Evolutionary conservation across 1,140 invertebrate genomes (phyloP).

Genomic region (Drosophila arizonae): DNA sequence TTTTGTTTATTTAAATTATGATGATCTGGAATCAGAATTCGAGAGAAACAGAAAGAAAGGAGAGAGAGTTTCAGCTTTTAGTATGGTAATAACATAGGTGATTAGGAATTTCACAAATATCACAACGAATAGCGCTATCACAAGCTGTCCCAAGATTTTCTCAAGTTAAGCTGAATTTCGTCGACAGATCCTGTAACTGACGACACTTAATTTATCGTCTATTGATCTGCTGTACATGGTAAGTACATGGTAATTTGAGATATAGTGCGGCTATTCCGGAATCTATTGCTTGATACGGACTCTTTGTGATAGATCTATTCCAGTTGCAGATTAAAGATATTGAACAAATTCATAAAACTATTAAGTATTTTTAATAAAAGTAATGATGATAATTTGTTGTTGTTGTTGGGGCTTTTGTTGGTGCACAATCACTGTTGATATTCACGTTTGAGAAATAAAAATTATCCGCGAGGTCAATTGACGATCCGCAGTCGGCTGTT

Average conservation of each 20-base stretch:
- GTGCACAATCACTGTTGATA: conserved; percentile 44
- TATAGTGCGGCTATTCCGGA: too few relatives aligned
- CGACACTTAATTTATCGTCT: too few relatives aligned
- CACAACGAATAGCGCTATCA: too few relatives aligned
- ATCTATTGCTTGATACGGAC: too few relatives aligned
- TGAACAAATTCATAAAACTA: background rate
- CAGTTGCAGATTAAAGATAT: background rate
- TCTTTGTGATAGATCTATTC: too few relatives aligned
- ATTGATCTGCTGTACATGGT: too few relatives aligned
- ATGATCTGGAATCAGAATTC: conserved; percentile 74
- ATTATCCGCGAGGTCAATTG: conserved; percentile 63
- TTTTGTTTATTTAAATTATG: conserved; percentile 74
- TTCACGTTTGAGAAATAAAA: conserved; percentile 78
- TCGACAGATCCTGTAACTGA: too few relatives aligned
- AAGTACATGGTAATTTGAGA: too few relatives aligned
- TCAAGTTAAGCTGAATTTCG: too few relatives aligned
- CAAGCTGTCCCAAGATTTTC: too few relatives aligned
- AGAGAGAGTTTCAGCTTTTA: background rate
- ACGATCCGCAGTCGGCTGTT: conserved; percentile 77
- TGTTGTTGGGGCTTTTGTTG: background rate
- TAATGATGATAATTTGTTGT: background rate
- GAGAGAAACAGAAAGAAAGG: conserved; percentile 4
- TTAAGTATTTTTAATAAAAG: background rate
- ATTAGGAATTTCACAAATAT: too few relatives aligned
- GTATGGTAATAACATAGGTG: too few relatives aligned